phyloP scores from a whole-genome alignment of 53 echinoderm and acorn worm species.

The Hippasteria phrygiana region DNA sequence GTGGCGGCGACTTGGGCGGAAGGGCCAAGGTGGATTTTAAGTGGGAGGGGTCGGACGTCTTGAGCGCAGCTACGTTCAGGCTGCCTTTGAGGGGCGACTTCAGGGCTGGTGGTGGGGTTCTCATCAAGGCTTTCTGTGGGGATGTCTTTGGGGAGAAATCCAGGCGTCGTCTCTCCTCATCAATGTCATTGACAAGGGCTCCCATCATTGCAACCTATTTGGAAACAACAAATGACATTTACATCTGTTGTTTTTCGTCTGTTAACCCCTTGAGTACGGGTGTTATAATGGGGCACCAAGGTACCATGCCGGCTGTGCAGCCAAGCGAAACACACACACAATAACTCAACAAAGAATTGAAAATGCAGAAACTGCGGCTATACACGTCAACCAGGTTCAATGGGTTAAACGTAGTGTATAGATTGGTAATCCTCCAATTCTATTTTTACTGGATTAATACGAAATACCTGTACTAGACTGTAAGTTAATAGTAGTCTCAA shows the following conservation, averaged over 20 bases:
- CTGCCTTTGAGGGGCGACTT: conserved; percentile 40
- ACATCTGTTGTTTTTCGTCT: not conserved
- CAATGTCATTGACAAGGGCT: conserved; percentile 85
- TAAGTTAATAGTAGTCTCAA: too few species aligned
- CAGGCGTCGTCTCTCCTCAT: conserved; percentile 73
- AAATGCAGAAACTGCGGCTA: too few species aligned
- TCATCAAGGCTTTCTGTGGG: conserved; percentile 47
- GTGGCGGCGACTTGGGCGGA: conserved; percentile 56
- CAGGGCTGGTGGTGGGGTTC: conserved; percentile 24
- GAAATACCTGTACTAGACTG: too few species aligned
- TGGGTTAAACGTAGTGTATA: too few species aligned
- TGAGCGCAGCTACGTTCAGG: conserved; percentile 52
- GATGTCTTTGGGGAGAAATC: conserved; percentile 58
- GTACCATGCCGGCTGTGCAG: too few species aligned
- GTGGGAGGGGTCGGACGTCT: conserved; percentile 49
- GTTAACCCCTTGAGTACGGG: not conserved
- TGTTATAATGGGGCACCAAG: not conserved
- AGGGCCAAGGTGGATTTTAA: conserved; percentile 59
- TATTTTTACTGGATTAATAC: too few species aligned
- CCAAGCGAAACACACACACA: too few species aligned
- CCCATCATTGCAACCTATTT: conserved; percentile 92
- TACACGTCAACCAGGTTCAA: too few species aligned
- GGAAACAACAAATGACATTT: not conserved
- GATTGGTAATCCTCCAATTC: too few species aligned
- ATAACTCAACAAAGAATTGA: too few species aligned